Evolutionary conservation across 2,888 invertebrate genomes (phyloP).

Genomic region (Apodemia hepburni): DNA sequence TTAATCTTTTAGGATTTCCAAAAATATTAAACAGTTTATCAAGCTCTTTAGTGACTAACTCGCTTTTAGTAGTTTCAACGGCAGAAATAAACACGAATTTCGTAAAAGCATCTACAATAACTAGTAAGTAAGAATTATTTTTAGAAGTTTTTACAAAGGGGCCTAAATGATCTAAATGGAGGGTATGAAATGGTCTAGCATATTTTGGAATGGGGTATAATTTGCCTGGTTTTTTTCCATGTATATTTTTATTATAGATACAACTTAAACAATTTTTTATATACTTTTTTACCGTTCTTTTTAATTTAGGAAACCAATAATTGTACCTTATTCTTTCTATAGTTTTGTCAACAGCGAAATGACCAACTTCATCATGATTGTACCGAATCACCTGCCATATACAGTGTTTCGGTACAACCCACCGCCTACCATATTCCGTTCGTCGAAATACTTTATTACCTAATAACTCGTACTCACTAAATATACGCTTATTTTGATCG

Average conservation of each 20-base stretch:
- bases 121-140: conserved; percentile 16
- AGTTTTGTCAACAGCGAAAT: background rate
- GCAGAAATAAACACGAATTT: conserved; percentile 19
- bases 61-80: conserved; percentile 11
- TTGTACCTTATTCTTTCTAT: background rate
- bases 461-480: conserved; percentile 30
- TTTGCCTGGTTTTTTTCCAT: conserved; percentile 27
- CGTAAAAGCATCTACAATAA: conserved; percentile 17
- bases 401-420: conserved; percentile 35
- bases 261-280: background rate
- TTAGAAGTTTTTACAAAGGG: conserved; percentile 16
- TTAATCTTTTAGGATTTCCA: conserved; percentile 19
- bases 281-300: too few relatives aligned
- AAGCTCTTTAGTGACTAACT: conserved; percentile 12
- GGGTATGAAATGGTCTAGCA: conserved; percentile 35
- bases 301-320: background rate
- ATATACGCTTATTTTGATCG: conserved; percentile 25
- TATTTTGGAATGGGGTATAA: conserved; percentile 33
- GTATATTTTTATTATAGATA: background rate
- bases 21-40: conserved; percentile 20
- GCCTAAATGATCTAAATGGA: conserved; percentile 36
- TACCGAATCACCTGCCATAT: background rate
- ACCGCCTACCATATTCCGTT: conserved; percentile 28
- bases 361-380: background rate
- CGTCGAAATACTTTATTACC: conserved; percentile 28